Base-by-base conservation (phyloP, 2,888 invertebrate genomes). In the Lithophane leautieri region DNA sequence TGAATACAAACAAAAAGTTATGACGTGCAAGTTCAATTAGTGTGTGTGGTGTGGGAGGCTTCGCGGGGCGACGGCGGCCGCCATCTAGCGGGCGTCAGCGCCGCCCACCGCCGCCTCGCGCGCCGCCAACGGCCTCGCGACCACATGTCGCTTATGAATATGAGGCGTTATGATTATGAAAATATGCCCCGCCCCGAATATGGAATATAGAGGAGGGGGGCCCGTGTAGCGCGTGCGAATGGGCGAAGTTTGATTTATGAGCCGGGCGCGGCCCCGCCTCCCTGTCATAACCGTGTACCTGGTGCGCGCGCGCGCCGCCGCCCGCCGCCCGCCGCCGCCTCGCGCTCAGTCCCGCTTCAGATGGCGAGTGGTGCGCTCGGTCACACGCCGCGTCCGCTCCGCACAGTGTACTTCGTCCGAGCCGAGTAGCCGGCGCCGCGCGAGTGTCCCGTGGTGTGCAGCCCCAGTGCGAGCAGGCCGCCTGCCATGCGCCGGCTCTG, bases 161-260 rank as follows among this genome's bases (percentile, higher is more conserved):
- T 96, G 96, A 96, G 96, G 95, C 96, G 96, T 96, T 96, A 96
- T 96, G 96, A 96, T 96, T 96, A 96, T 96, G 95, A 96, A 95
- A 96, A 95, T 96, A 96, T 96, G 96, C 96, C 94, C 97, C 97
- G 96, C 97, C 97, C 96, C 94, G 94, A 95, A 96, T 97, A 96
- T 96, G 95, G 96, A 96, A 95, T 96, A 96, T 97, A 97, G 97
- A 97, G 97, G 97, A 95, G 97, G 97, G 97, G 89, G 97, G 95
- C 95, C 94, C 92, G 94, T 94, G 96, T 95, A 96, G 96, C 97
- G 97, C 97, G 97, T 97, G 97, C 97, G 96, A 96, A 97, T 96
- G 96, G 96, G 95, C 96, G 95, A 96, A 96, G 97, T 97, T 97
- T 97, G 97, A 97, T 97, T 97, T 97, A 97, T 97, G 97, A 97